phyloP scores from a whole-genome alignment of 2,888 invertebrate genomes.

The Spicauda simplicius region DNA sequence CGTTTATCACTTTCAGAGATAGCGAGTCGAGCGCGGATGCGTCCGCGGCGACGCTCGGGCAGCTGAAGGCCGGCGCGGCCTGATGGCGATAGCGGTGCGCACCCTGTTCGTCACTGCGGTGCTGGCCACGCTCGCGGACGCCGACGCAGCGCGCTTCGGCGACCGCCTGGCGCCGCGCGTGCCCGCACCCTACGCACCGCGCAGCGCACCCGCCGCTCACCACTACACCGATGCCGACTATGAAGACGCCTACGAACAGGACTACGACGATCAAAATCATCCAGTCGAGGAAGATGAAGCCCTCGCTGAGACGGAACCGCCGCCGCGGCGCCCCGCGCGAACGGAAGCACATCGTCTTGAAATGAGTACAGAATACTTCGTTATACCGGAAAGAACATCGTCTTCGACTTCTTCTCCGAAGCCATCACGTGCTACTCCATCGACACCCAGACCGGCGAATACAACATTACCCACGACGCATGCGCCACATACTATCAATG shows the following conservation, averaged over 20 bases:
- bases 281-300: conserved; percentile 56
- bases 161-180: conserved; percentile 75
- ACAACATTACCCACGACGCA: conserved; percentile 53
- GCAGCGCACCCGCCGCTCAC: conserved; percentile 58
- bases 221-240: conserved; percentile 63
- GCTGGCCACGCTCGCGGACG: conserved; percentile 59
- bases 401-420: conserved; percentile 61
- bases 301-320: conserved; percentile 56
- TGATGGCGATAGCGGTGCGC: conserved; percentile 68
- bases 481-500: conserved; percentile 57
- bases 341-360: conserved; percentile 86
- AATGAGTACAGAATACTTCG: conserved; percentile 94
- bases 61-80: conserved; percentile 74
- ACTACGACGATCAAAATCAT: conserved; percentile 62
- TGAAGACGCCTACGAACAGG: conserved; percentile 66
- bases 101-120: conserved; percentile 67
- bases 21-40: conserved; percentile 62
- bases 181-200: conserved; percentile 70
- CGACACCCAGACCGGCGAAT: conserved; percentile 57
- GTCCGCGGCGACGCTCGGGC: conserved; percentile 60
- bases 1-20: conserved; percentile 65
- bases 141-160: conserved; percentile 69
- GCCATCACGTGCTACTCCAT: conserved; percentile 62
- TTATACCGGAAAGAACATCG: conserved; percentile 86
- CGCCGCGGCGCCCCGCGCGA: conserved; percentile 68